Base-by-base conservation (phyloP, 2,888 invertebrate species). In the Aphidius colemani region DNA sequence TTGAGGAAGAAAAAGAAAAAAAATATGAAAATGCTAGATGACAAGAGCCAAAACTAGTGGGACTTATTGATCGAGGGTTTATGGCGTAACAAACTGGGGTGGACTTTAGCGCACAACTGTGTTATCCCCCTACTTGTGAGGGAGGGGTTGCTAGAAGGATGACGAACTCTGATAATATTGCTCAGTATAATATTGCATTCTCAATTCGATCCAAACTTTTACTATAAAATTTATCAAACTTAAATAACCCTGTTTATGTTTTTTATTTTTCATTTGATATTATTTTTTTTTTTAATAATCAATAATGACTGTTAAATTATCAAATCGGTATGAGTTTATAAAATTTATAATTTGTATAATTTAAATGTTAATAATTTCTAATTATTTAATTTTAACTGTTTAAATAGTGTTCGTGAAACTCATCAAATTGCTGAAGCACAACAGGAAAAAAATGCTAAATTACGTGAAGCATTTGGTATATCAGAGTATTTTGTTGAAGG, bases 381-480 rank as follows among this genome's bases (percentile, higher is more conserved):
- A 53, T 30, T 18, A 11, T 30, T 41, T n/a, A 46, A 40, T 6
- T 51, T 57, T 70, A 62, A 51, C 80, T 82, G 51, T 71, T 69
- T 61, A 82, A 82, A 9, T 85, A 95, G 95, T 84, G 95, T 95
- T 67, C 93, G 93, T 67, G 97, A 96, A 81, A 96, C 96, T 55
- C 98, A 98, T 85, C 95, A 96, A 83, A 90, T 96, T 70, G 97
- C 98, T 1, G 95, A 95, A 82, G 96, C 97, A 39, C 96, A 96
- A 82, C 93, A 94, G 78, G 94, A 95, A 83, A 97, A 97, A 84
- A 98, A 98, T 86, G 94, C 94, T 3, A 90, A 92, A 63, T 85
- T 98, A 67, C 90, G 96, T 61, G 94, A 95, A 81, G 98, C 97
- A 6, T 97, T 98, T 83, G 96, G 97, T 64, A 95, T 98, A 73